Evolutionary conservation across 1,140 invertebrate genomes (phyloP).

Genomic region (Sitodiplosis mosellana): DNA sequence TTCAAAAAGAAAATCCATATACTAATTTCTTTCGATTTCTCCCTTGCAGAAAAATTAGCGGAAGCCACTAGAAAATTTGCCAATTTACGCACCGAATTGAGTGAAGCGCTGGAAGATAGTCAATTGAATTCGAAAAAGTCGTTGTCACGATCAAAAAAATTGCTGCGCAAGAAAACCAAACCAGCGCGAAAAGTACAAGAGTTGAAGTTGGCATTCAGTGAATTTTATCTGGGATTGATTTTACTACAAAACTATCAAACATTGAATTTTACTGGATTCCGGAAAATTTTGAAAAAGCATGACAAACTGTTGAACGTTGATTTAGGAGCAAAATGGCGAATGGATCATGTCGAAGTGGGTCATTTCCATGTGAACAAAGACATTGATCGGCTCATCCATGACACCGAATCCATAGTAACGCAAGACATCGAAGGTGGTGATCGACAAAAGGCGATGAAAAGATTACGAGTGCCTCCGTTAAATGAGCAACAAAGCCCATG

Average conservation of each 20-base stretch:
- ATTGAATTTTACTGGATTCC: conserved; percentile 79
- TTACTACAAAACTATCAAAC: conserved; percentile 56
- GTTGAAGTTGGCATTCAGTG: conserved; percentile 77
- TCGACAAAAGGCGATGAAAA: conserved; percentile 70
- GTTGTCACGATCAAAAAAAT: conserved; percentile 29
- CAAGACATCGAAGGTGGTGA: conserved; percentile 68
- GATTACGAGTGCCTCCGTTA: conserved; percentile 66
- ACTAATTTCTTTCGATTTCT: neutral
- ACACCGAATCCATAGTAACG: conserved; percentile 68
- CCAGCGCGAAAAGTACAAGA: conserved; percentile 56
- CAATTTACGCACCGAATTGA: conserved; percentile 51
- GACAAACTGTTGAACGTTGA: conserved; percentile 55
- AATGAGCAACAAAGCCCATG: conserved; percentile 66
- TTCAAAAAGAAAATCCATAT: neutral
- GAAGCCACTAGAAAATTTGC: conserved; percentile 69
- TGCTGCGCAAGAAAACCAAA: conserved; percentile 30
- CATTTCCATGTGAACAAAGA: conserved; percentile 77
- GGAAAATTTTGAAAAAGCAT: conserved; percentile 88
- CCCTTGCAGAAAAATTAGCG: conserved; percentile 54
- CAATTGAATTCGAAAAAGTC: conserved; percentile 21
- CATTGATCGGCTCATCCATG: conserved; percentile 67
- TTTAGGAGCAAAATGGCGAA: conserved; percentile 48
- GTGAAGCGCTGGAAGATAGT: conserved; percentile 28
- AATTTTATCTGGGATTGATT: conserved; percentile 79
- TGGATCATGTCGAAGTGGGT: conserved; percentile 59